Conservation (phyloP, 2,113 vertebrate genomes). For the Copsychus sechellarum region DNA sequence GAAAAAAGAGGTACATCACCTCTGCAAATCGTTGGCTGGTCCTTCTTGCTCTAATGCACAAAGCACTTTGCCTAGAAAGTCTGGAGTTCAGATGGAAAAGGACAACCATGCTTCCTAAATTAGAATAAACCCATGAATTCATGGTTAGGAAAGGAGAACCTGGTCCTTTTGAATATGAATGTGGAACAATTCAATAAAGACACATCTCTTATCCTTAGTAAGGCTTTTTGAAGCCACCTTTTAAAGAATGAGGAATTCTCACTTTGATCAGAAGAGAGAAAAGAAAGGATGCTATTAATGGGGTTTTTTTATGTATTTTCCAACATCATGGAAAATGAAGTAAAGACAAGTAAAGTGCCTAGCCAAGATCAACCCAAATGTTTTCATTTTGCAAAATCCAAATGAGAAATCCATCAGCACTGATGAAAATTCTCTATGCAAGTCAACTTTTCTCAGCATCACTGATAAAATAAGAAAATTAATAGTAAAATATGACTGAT, state of each 20-base stretch:
- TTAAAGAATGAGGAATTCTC: background rate
- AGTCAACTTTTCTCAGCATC: background rate
- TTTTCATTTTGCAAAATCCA: background rate
- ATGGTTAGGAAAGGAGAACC: background rate
- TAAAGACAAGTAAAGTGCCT: background rate
- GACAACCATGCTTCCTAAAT: background rate
- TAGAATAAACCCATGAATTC: background rate
- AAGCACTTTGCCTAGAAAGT: background rate
- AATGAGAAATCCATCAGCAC: background rate
- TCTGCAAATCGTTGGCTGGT: background rate
- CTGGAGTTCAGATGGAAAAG: background rate
- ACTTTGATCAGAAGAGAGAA: background rate
- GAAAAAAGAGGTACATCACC: background rate
- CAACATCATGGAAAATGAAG: background rate
- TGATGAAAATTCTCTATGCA: background rate
- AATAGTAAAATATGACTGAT: background rate
- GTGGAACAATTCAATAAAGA: background rate
- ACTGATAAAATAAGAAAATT: background rate
- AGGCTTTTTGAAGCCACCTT: background rate
- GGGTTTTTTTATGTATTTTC: background rate
- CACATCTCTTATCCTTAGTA: background rate
- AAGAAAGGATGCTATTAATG: background rate
- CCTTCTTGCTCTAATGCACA: background rate
- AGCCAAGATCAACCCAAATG: background rate
- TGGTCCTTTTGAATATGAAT: background rate